Evolutionary conservation across 1,140 invertebrate genomes (phyloP), one percentile per base, ranked within the genome.

Genomic region (Liolophura sinensis): DNA sequence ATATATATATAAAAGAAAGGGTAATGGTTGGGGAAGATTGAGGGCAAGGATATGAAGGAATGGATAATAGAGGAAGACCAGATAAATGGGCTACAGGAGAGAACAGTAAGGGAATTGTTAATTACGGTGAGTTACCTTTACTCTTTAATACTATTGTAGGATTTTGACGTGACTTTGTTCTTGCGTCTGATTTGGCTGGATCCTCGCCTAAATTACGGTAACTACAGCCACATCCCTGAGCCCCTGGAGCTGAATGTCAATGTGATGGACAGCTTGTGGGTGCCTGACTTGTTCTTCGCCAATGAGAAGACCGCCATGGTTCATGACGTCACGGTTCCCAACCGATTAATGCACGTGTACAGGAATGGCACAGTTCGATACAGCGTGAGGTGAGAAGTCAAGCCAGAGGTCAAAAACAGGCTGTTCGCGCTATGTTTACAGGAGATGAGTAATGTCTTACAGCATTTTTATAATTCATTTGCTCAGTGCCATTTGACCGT

Each of bases 261-360:
- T 78, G 91, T 92, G 80, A 92, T 92, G 74, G 90, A 93, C 72
- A 90, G 90, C 74, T 86, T 94, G 3, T 94, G 92, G 92, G 91
- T 93, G 78, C 92, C 92, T 0, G 92, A 94, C 83, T 90, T 92
- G 11, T 94, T 93, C 79, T 93, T 94, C 82, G 84, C 92, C 3
- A 94, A 94, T 82, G 92, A 85, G 62, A 86, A 86, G 77, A 68
- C 75, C 16, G 85, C 83, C 0, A 72, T 73, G 31, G 78, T 85
- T 61, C 85, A 86, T 64, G 65, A 77, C 24, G 78, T 86, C 1
- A 85, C 85, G 11, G 79, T 85, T 20, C 82, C 83, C 7, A 86
- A 86, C 66, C 73, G 81, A 40, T 74, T 86, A 25, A 70, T 86
- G 58, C 75, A 79, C 59, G 55, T 79, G 0, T 71, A 75, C 59